Percentiles rank a stretch among this genome's conserved stretches.
Evolutionary conservation across 2,888 invertebrate species (phyloP).

Genomic region (Heliothis peltigera): DNA sequence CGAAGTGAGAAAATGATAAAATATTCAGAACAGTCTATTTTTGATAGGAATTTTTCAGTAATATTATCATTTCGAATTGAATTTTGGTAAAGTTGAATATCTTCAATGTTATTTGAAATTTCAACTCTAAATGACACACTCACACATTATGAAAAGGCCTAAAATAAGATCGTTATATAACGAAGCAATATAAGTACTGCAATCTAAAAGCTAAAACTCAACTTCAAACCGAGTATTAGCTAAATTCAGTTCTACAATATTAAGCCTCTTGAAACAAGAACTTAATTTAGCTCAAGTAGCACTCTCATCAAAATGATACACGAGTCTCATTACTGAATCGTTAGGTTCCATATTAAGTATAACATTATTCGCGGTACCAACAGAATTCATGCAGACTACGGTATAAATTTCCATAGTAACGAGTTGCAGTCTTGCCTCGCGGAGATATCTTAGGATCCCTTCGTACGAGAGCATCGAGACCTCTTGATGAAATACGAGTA

Average conservation of each 20-base stretch:
- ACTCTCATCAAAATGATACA: slow-evolving; percentile 47
- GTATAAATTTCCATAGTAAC: slow-evolving; percentile 75
- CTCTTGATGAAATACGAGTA: slow-evolving; percentile 59
- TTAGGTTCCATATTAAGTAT: slow-evolving; percentile 60
- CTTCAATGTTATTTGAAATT: no score
- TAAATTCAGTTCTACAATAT: slow-evolving; percentile 1
- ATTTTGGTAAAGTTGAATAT: no score
- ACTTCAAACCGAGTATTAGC: slow-evolving; percentile 4
- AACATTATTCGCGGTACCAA: slow-evolving; percentile 64
- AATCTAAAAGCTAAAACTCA: background rate
- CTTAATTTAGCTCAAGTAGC: slow-evolving; percentile 29
- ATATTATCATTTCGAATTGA: no score
- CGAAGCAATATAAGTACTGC: background rate
- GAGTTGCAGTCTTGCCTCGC: slow-evolving; percentile 54
- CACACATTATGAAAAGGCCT: no score
- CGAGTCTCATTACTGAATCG: slow-evolving; percentile 59
- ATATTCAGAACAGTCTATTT: background rate
- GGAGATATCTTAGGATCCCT: slow-evolving; percentile 56
- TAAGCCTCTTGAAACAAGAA: slow-evolving; percentile 15
- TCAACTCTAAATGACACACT: no score
- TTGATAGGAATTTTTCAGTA: background rate
- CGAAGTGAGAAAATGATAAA: background rate
- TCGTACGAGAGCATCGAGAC: slow-evolving; percentile 48
- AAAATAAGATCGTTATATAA: no score
- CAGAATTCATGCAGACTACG: slow-evolving; percentile 66